Percentiles rank a stretch among this genome's conserved stretches.
Conservation (phyloP, 2,888 invertebrate genomes). For the Drosophila kokeensis region DNA sequence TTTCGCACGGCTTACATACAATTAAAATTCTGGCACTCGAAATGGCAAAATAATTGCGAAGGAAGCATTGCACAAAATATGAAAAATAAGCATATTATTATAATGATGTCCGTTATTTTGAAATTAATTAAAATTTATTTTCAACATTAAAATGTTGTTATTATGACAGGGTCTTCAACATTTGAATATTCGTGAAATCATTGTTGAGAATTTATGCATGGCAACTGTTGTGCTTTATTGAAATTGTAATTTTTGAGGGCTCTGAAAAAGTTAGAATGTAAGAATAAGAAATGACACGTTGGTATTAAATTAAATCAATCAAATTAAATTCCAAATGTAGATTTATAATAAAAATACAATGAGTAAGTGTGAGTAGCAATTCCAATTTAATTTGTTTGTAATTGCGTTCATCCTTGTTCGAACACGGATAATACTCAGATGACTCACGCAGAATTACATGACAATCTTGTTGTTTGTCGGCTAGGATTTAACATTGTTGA, state of each 20-base stretch:
- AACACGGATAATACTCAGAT: constrained; percentile 9
- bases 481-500: constrained; percentile 53
- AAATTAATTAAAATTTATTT: constrained; percentile 71
- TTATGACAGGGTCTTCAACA: constrained; percentile 2
- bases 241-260: neutral
- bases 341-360: neutral
- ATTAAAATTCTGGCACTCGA: constrained; percentile 53
- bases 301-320: neutral
- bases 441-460: constrained; percentile 15
- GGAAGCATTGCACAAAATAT: constrained; percentile 26
- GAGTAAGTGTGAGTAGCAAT: neutral
- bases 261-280: neutral
- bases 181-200: constrained; percentile 12
- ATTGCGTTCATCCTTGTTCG: neutral
- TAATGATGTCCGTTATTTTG: constrained; percentile 61
- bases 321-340: neutral
- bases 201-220: neutral
- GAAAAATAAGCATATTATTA: constrained; percentile 54
- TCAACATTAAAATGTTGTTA: constrained; percentile 31
- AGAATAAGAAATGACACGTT: neutral
- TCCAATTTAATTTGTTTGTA: neutral
- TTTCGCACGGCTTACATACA: constrained; percentile 44
- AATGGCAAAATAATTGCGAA: constrained; percentile 62
- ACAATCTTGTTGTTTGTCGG: constrained; percentile 3
- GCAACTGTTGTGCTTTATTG: neutral